A percentile compares a stretch with the other conserved stretches of the same genome.
phyloP scores from a whole-genome alignment of 1,140 invertebrate species.

The Anthonomus grandis region DNA sequence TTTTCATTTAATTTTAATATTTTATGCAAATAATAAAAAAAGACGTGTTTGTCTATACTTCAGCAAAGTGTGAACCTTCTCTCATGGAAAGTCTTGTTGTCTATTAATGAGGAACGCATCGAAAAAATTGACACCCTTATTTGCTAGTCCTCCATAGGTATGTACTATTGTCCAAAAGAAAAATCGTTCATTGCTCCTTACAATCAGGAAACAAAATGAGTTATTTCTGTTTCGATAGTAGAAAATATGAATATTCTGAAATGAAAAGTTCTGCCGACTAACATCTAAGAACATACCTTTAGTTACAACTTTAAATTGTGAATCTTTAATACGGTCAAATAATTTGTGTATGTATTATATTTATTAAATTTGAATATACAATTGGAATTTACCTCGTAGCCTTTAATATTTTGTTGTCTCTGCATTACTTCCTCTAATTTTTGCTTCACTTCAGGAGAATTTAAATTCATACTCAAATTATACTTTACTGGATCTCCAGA shows the following conservation, averaged over 20 bases:
- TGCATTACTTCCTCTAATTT: constrained; percentile 22
- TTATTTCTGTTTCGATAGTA: not conserved
- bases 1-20: no score
- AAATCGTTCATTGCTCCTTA: no score
- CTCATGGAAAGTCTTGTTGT: no score
- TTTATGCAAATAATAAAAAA: no score
- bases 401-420: constrained; percentile 12
- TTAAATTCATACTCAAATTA: constrained; percentile 17
- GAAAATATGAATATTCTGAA: not conserved
- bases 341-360: not conserved
- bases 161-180: no score
- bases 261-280: not conserved
- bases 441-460: constrained; percentile 18
- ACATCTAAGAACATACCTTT: not conserved
- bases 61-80: no score
- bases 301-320: not conserved
- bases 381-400: not conserved
- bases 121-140: no score
- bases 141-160: no score
- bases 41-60: no score
- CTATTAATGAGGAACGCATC: no score
- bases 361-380: not conserved
- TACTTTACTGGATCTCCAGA: constrained; percentile 1
- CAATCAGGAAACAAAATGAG: no score
- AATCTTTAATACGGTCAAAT: not conserved